Conservation (phyloP, 2,797 vertebrate species). For the Acropternis orthonyx region DNA sequence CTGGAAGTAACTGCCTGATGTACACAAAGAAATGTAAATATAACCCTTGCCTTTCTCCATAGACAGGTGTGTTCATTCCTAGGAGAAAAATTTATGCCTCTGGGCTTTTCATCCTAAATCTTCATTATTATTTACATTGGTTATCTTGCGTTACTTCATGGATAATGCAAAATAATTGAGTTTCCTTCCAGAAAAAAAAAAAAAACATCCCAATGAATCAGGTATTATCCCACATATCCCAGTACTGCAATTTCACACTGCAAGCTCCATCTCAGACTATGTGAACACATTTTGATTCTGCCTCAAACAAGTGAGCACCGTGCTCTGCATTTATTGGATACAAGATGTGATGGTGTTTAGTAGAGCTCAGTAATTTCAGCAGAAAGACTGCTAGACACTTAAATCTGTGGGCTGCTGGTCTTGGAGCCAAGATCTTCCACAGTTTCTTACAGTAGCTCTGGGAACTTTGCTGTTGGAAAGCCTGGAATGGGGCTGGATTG, state of each 20-base stretch:
- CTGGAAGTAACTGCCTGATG: background rate
- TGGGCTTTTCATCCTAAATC: background rate
- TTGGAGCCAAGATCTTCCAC: background rate
- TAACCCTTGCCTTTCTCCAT: background rate
- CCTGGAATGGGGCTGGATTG: background rate
- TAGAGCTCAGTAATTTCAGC: background rate
- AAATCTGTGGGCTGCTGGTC: background rate
- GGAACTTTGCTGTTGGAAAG: background rate
- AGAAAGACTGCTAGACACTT: background rate
- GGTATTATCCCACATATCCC: background rate
- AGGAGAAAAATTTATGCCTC: background rate
- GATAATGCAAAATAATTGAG: background rate
- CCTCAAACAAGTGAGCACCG: background rate
- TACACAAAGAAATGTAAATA: background rate
- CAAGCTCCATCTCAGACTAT: background rate
- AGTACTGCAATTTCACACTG: background rate
- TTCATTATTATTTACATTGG: background rate
- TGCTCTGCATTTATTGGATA: background rate
- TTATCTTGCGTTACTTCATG: background rate
- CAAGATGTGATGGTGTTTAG: background rate
- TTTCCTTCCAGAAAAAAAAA: background rate
- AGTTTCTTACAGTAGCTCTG: background rate
- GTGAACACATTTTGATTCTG: background rate
- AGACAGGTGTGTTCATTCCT: background rate
- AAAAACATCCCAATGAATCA: background rate